phyloP scores from a whole-genome alignment of 2,888 invertebrate species.

The Aporophyla lueneburgensis region DNA sequence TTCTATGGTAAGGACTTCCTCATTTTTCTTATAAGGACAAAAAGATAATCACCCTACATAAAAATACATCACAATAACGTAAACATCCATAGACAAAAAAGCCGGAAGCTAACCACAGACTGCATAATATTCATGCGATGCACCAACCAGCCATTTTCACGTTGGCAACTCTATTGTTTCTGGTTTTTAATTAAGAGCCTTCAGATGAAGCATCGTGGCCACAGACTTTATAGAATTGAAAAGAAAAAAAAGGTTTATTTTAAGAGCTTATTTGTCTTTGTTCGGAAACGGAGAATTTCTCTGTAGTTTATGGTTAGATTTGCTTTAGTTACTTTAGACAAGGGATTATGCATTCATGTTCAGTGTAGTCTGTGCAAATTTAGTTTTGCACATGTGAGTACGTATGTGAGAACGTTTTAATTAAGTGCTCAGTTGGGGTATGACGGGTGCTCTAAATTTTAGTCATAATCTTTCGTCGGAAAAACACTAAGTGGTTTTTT shows the following conservation, averaged over 20 bases:
- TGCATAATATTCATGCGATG: constrained; percentile 65
- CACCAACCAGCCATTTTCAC: constrained; percentile 72
- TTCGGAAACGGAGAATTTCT: constrained; percentile 49
- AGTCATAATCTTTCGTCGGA: background rate
- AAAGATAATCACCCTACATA: background rate
- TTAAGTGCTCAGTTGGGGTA: background rate
- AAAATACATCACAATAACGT: constrained; percentile 24
- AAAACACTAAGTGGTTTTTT: background rate
- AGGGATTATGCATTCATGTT: constrained; percentile 45
- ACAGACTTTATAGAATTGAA: constrained; percentile 70
- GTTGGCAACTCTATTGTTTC: constrained; percentile 74
- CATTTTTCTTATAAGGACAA: background rate
- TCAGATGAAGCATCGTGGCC: constrained; percentile 76
- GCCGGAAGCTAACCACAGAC: constrained; percentile 54
- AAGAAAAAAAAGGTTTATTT: constrained; percentile 56
- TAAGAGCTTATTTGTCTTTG: constrained; percentile 69
- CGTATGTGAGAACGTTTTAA: constrained; percentile 6
- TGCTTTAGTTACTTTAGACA: constrained; percentile 30
- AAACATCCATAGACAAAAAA: constrained; percentile 42
- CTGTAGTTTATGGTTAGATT: constrained; percentile 41
- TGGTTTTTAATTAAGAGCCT: constrained; percentile 79
- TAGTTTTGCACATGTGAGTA: constrained; percentile 28
- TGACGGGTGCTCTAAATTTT: constrained; percentile 4
- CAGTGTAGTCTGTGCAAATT: constrained; percentile 28
- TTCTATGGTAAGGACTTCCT: background rate